phyloP scores from a whole-genome alignment of 2,113 vertebrate genomes.

The Ifrita kowaldi region DNA sequence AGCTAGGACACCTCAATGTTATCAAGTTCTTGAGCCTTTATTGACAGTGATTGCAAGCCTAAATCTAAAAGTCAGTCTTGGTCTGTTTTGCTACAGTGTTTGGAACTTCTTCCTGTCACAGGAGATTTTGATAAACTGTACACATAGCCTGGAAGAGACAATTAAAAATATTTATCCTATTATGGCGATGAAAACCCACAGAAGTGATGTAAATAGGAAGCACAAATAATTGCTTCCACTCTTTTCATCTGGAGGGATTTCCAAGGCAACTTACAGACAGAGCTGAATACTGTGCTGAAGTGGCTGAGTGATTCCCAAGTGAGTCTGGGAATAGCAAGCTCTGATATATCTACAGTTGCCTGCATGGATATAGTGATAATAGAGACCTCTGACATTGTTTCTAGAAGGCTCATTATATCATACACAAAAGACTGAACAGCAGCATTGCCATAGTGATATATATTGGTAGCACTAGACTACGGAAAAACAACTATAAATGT shows the following conservation, averaged over 20 bases:
- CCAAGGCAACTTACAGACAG: not conserved
- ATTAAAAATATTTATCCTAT: not conserved
- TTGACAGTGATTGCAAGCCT: not conserved
- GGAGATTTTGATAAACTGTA: not conserved
- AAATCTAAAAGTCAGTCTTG: not conserved
- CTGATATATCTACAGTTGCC: not conserved
- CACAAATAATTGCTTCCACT: not conserved
- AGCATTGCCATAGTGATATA: not conserved
- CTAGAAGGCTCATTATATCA: not conserved
- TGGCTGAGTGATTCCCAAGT: not conserved
- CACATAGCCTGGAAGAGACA: not conserved
- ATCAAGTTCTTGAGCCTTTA: not conserved
- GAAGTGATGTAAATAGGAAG: not conserved
- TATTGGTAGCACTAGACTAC: not conserved
- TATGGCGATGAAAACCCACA: not conserved
- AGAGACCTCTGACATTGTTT: not conserved
- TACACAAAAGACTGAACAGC: not conserved
- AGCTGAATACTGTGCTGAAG: not conserved
- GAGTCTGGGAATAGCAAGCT: not conserved
- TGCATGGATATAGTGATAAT: not conserved
- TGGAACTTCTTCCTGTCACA: not conserved
- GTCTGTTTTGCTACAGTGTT: not conserved
- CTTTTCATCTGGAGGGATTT: not conserved
- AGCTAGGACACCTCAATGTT: not conserved
- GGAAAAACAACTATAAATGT: not conserved